phyloP scores from a whole-genome alignment of 2,113 vertebrate species.

The Trogon melanurus region DNA sequence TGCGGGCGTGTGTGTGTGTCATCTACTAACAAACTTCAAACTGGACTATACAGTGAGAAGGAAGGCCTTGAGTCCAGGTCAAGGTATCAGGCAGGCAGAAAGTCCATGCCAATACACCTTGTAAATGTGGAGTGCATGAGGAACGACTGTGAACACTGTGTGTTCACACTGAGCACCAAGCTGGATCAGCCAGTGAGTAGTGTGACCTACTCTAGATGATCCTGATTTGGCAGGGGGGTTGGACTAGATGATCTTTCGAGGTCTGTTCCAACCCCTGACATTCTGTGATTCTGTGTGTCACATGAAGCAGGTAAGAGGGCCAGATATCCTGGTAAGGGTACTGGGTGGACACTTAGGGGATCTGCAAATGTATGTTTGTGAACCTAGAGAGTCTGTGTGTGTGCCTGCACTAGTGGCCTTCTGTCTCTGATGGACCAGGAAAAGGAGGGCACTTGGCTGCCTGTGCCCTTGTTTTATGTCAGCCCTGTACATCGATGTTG shows the following conservation, averaged over 20 bases:
- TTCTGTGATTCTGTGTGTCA: no score
- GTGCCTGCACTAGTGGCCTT: neutral
- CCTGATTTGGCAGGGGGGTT: no score
- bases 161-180: neutral
- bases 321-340: neutral
- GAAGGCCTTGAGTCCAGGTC: neutral
- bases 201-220: no score
- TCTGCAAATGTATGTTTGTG: neutral
- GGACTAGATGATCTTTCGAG: no score
- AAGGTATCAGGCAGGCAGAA: neutral
- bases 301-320: neutral
- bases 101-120: neutral
- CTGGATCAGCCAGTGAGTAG: neutral
- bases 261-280: no score
- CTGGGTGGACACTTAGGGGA: neutral
- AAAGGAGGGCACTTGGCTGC: neutral
- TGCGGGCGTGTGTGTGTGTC: no score
- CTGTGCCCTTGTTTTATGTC: neutral
- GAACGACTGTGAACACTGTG: neutral
- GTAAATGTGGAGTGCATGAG: neutral
- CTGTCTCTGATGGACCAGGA: neutral
- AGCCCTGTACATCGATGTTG: neutral
- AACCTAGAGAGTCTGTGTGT: neutral
- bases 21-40: neutral
- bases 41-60: rapidly evolving